Conservation (phyloP, 1,140 invertebrate species). For the Lepidurus couesii region DNA sequence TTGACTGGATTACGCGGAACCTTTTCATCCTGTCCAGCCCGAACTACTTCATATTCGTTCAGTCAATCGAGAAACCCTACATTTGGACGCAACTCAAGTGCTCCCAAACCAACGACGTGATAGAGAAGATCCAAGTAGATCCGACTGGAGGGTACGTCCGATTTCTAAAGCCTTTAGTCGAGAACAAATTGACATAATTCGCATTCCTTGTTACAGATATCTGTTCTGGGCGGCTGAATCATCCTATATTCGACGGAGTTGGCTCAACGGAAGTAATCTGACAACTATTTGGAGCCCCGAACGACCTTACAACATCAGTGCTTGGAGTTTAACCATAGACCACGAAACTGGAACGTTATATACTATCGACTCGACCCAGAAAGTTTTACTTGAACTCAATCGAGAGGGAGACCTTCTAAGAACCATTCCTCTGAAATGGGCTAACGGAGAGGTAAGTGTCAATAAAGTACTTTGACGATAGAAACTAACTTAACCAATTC, state of each 20-base stretch:
- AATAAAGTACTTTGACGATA: neutral
- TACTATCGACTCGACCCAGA: neutral
- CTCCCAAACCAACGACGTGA: neutral
- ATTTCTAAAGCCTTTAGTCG: neutral
- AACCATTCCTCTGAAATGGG: slow-evolving; percentile 6
- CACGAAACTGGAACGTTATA: neutral
- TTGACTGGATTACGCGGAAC: too few species aligned
- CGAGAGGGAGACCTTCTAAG: neutral
- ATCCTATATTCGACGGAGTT: neutral
- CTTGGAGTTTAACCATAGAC: slow-evolving; percentile 10
- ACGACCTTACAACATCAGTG: neutral
- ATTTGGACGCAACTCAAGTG: neutral
- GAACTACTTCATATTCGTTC: neutral
- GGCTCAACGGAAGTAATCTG: neutral
- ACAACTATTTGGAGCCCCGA: neutral
- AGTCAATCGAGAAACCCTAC: neutral
- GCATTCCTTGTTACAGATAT: neutral
- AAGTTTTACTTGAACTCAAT: neutral
- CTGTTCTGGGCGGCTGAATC: neutral
- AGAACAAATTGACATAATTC: neutral
- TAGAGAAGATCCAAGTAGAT: neutral
- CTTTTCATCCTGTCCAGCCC: too few species aligned
- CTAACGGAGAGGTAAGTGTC: neutral
- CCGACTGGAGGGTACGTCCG: neutral
- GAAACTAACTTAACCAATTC: neutral